Evolutionary conservation across 2,797 vertebrate genomes (phyloP).

Genomic region (Pantherophis alleghaniensis): DNA sequence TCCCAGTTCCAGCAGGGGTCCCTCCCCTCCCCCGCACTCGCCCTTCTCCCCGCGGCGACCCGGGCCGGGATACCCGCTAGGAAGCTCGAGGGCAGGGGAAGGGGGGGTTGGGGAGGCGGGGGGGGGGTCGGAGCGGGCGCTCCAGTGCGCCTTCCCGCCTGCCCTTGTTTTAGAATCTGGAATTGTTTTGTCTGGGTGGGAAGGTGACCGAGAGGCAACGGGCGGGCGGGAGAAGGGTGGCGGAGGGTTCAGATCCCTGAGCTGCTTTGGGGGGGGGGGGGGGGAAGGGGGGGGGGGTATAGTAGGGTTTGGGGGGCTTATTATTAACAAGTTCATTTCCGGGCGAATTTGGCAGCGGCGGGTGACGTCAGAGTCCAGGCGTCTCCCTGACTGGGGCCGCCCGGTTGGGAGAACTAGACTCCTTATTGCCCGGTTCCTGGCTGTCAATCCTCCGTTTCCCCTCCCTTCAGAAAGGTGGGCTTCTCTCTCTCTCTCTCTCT

Average conservation of each 20-base stretch:
- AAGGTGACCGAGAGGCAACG: neutral
- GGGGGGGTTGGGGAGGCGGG: too few species aligned
- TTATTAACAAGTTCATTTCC: constrained; percentile 76
- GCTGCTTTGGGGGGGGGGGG: constrained; percentile 1
- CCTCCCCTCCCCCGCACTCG: neutral
- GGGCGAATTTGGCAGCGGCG: constrained; percentile 70
- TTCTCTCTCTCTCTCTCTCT: neutral
- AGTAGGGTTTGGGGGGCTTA: constrained; percentile 36
- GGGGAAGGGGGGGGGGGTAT: neutral
- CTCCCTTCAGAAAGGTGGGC: constrained; percentile 16
- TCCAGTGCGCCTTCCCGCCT: neutral
- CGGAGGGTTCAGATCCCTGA: neutral
- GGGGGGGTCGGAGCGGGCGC: too few species aligned
- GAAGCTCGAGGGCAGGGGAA: neutral
- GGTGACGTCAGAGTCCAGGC: constrained; percentile 85
- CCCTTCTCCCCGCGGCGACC: neutral
- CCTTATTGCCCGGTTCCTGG: constrained; percentile 68
- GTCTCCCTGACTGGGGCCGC: constrained; percentile 84
- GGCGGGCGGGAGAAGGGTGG: neutral
- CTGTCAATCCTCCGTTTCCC: constrained; percentile 65
- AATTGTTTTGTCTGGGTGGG: constrained; percentile 5
- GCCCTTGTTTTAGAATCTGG: constrained; percentile 14
- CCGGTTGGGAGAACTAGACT: constrained; percentile 67
- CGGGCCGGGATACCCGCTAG: neutral
- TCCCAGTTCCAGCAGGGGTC: neutral